Percentiles rank a stretch among this genome's conserved stretches.
Evolutionary conservation across 1,140 invertebrate species (phyloP).

Genomic region (Luehdorfia chinensis): DNA sequence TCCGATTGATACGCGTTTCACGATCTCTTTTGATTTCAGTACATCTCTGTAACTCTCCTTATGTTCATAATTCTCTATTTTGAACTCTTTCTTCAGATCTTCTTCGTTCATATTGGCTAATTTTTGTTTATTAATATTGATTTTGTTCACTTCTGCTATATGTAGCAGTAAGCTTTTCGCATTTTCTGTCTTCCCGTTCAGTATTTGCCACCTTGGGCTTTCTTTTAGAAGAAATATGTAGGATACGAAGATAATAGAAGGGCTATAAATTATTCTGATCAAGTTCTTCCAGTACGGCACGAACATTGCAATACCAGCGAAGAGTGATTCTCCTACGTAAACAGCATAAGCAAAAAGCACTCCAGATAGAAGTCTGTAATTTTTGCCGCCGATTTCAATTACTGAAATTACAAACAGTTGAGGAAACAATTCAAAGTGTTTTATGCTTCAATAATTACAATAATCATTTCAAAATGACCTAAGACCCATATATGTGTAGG

Average conservation of each 20-base stretch:
- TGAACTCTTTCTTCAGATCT: conserved; percentile 37
- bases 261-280: conserved; percentile 82
- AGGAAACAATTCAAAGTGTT: not conserved
- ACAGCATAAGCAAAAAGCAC: conserved; percentile 83
- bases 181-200: conserved; percentile 81
- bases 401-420: conserved; percentile 76
- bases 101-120: conserved; percentile 33
- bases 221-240: conserved; percentile 80
- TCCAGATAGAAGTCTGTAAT: conserved; percentile 83
- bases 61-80: conserved; percentile 28
- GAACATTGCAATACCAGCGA: conserved; percentile 83
- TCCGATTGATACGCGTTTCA: conserved; percentile 38
- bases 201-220: conserved; percentile 85
- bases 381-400: conserved; percentile 85
- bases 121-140: conserved; percentile 38
- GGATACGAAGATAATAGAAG: conserved; percentile 80
- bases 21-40: conserved; percentile 42
- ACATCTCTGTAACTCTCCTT: conserved; percentile 41
- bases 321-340: conserved; percentile 82
- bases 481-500: too few species aligned
- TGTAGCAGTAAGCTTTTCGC: conserved; percentile 78
- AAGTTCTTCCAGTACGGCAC: conserved; percentile 84
- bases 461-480: not conserved
- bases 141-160: conserved; percentile 80
- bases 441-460: not conserved